Percentiles rank a stretch among this genome's conserved stretches.
phyloP scores from a whole-genome alignment of 1,140 invertebrate species.

The Drosophila bocki region DNA sequence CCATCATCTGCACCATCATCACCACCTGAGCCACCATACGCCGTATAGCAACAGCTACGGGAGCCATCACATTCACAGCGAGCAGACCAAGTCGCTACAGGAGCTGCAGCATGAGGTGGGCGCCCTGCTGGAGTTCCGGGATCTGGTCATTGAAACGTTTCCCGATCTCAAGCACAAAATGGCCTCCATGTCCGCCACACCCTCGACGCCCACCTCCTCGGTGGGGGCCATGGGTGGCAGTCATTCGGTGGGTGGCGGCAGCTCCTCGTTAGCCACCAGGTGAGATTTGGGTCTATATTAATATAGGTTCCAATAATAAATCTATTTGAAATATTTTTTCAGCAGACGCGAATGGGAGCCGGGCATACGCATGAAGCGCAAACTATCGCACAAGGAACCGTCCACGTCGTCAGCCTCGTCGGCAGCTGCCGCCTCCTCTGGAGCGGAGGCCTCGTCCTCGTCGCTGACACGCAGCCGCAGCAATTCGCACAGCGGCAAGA shows the following conservation, averaged over 20 bases:
- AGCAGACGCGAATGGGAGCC: slow-evolving; percentile 90
- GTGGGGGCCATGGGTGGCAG: slow-evolving; percentile 84
- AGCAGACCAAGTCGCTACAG: slow-evolving; percentile 85
- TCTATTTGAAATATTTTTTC: background rate
- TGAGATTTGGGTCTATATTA: slow-evolving; percentile 1
- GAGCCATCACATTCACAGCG: slow-evolving; percentile 83
- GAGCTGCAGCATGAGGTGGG: slow-evolving; percentile 96
- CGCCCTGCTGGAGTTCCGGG: slow-evolving; percentile 94
- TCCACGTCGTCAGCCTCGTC: slow-evolving; percentile 61
- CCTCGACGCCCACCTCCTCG: slow-evolving; percentile 69
- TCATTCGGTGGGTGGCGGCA: slow-evolving; percentile 67
- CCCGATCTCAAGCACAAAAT: slow-evolving; percentile 94
- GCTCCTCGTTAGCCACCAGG: slow-evolving; percentile 79
- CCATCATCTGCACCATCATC: slow-evolving; percentile 74
- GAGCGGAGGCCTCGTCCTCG: slow-evolving; percentile 81
- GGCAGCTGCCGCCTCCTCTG: slow-evolving; percentile 34
- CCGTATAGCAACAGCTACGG: slow-evolving; percentile 77
- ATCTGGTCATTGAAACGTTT: slow-evolving; percentile 96
- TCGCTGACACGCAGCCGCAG: slow-evolving; percentile 88
- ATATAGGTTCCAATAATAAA: background rate
- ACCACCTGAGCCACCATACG: slow-evolving; percentile 73
- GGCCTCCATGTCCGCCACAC: slow-evolving; percentile 86
- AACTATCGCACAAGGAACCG: slow-evolving; percentile 86
- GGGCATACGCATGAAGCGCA: slow-evolving; percentile 90
- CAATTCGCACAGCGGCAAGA: slow-evolving; percentile 88